A percentile compares a stretch with the other conserved stretches of the same genome.
Conservation (phyloP, 2,113 vertebrate genomes). For the Hippocampus guttulatus region DNA sequence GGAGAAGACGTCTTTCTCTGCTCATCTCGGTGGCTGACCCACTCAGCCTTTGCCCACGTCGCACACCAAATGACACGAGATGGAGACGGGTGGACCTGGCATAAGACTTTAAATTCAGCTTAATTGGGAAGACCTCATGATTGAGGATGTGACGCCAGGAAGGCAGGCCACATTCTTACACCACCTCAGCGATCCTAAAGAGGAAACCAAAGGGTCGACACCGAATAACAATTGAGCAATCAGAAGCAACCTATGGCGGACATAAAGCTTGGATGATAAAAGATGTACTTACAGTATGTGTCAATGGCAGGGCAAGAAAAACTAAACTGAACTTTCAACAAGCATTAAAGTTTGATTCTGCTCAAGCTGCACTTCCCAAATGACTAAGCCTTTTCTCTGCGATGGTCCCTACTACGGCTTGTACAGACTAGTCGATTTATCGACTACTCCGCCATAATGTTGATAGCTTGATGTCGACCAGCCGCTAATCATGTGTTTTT, state of each 20-base stretch:
- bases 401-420: too few relatives aligned
- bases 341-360: too few relatives aligned
- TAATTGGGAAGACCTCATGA: constrained; percentile 59
- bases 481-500: too few relatives aligned
- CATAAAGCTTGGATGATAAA: background rate
- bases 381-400: too few relatives aligned
- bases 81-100: constrained; percentile 30
- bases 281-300: background rate
- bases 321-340: too few relatives aligned
- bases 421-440: too few relatives aligned
- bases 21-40: constrained; percentile 29
- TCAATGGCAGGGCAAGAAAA: too few relatives aligned
- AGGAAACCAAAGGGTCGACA: constrained; percentile 12
- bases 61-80: constrained; percentile 40
- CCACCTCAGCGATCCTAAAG: constrained; percentile 20
- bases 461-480: too few relatives aligned
- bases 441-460: too few relatives aligned
- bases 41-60: constrained; percentile 29
- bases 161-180: constrained; percentile 19
- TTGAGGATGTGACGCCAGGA: constrained; percentile 28
- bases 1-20: constrained; percentile 30
- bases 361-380: too few relatives aligned
- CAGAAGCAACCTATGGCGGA: background rate
- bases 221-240: background rate
- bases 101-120: constrained; percentile 51